phyloP scores from a whole-genome alignment of 2,797 vertebrate species.

The Crocidura indochinensis region DNA sequence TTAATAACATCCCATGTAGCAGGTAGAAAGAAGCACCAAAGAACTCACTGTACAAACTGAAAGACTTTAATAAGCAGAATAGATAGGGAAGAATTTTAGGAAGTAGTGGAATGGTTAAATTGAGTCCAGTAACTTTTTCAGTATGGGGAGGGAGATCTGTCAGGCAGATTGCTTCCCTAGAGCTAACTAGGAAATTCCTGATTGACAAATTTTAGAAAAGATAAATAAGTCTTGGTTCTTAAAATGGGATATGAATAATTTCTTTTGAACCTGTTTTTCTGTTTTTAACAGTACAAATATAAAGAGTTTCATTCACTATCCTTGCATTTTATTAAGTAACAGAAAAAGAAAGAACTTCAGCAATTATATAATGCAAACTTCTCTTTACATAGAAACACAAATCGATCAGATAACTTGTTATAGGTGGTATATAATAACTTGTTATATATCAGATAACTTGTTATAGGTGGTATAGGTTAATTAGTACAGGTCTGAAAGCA shows the following conservation, averaged over 20 bases:
- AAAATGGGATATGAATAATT: not conserved
- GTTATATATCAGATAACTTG: not conserved
- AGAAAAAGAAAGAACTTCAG: not conserved
- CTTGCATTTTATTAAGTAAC: slow-evolving; percentile 28
- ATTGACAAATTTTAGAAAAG: not conserved
- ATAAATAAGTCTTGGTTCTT: not conserved
- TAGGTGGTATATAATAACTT: not conserved
- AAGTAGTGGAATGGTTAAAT: not conserved
- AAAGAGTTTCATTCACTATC: not conserved
- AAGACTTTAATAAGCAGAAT: not conserved
- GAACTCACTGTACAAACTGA: not conserved
- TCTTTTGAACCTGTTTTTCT: not conserved
- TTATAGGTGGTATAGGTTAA: not conserved
- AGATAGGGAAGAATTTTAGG: not conserved
- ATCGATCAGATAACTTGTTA: not conserved
- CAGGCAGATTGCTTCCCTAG: not conserved
- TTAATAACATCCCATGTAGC: not conserved
- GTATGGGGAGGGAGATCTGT: not conserved
- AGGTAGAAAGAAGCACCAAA: not conserved
- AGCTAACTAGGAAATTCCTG: not conserved
- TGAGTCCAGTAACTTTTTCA: not conserved
- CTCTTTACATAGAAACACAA: not conserved
- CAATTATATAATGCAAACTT: too few species aligned
- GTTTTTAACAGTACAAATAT: not conserved
- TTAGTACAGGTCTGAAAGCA: not conserved